These are phyloP conservation scores for Petrosia ficiformis DNA, from an alignment of 37 sponge, comb jelly and placozoan genomes.

Conservation along the genomic window DNA sequence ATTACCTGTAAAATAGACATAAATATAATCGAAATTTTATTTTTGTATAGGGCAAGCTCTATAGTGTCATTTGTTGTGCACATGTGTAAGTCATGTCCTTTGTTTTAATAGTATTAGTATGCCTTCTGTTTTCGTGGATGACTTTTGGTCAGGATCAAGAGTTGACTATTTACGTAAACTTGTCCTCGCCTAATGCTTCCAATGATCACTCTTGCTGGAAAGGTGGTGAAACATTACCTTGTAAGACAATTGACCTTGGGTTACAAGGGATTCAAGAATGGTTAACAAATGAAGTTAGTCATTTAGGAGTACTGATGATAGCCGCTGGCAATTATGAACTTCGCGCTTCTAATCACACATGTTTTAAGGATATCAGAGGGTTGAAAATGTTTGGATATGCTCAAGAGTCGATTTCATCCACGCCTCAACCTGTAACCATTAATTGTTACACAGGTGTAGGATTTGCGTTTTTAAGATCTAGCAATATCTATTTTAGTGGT, in stretches of 20 bases:
- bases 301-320: background rate
- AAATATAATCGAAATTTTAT: too few species aligned
- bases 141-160: too few species aligned
- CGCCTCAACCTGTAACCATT: background rate
- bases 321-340: background rate
- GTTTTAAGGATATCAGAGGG: background rate
- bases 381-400: background rate
- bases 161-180: background rate
- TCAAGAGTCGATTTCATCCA: background rate
- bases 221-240: background rate
- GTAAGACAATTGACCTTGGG: background rate
- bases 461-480: slow-evolving; percentile 20
- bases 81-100: too few species aligned
- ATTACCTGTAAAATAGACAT: too few species aligned
- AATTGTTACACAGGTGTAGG: slow-evolving; percentile 16
- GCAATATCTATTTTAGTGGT: slow-evolving; percentile 12
- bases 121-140: too few species aligned
- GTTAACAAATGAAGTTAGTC: too few species aligned
- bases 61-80: too few species aligned
- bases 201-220: background rate
- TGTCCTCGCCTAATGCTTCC: background rate
- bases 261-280: background rate
- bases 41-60: too few species aligned
- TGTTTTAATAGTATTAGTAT: too few species aligned
- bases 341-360: background rate